These are phyloP conservation scores for Rattus rattus DNA, from an alignment of 2,113 vertebrate species.

Conservation along the genomic window DNA sequence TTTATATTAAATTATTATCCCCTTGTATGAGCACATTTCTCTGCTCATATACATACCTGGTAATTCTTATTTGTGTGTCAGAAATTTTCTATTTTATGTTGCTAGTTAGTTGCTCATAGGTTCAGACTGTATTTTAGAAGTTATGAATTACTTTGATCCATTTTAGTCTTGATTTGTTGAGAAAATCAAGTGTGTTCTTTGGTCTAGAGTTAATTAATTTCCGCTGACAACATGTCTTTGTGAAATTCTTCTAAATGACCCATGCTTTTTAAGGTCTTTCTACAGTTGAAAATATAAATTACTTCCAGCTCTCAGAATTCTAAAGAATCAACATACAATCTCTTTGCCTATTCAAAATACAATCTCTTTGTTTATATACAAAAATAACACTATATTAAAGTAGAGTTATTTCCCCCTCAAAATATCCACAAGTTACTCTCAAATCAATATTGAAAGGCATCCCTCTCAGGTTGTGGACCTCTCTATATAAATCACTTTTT, in stretches of 20 bases:
- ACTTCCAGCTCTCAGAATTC: not conserved
- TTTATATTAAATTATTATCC: not conserved
- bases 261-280: not conserved
- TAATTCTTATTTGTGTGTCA: not conserved
- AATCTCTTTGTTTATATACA: not conserved
- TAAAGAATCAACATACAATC: not conserved
- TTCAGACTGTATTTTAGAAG: not conserved
- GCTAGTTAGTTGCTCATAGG: not conserved
- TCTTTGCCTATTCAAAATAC: not conserved
- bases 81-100: not conserved
- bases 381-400: not conserved
- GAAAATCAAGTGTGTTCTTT: not conserved
- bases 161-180: conserved; percentile 4
- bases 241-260: not conserved
- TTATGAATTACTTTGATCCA: not conserved
- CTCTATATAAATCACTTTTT: not conserved
- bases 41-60: not conserved
- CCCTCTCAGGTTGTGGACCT: not conserved
- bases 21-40: not conserved
- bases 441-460: not conserved
- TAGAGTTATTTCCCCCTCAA: not conserved
- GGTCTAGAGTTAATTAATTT: conserved; percentile 8
- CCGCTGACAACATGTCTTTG: not conserved
- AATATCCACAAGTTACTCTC: not conserved
- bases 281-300: not conserved